Conservation (phyloP, 2,888 invertebrate species). For the Drosophila diplacantha region DNA sequence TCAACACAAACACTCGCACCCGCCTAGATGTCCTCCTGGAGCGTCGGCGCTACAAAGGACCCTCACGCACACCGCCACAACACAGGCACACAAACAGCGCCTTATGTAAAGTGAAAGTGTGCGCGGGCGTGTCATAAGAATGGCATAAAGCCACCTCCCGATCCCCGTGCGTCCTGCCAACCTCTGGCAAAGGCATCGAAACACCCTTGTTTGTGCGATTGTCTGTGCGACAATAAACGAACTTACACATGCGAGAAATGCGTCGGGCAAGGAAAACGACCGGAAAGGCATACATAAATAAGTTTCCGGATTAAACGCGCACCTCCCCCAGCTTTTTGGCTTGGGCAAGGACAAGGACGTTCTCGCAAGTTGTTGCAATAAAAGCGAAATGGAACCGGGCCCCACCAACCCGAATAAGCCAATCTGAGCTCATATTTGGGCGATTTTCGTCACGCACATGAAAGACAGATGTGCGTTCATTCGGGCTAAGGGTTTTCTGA, state of each 20-base stretch:
- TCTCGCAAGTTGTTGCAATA: constrained; percentile 63
- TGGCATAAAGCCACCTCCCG: constrained; percentile 36
- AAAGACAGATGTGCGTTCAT: constrained; percentile 15
- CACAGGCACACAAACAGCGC: constrained; percentile 8
- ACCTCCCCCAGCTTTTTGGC: constrained; percentile 40
- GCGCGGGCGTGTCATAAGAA: constrained; percentile 66
- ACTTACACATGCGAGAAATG: constrained; percentile 63
- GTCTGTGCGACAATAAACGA: constrained; percentile 46
- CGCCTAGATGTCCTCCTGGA: constrained; percentile 16
- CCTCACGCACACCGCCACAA: constrained; percentile 6
- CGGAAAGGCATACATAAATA: constrained; percentile 71
- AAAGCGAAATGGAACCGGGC: constrained; percentile 60
- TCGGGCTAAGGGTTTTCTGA: constrained; percentile 7
- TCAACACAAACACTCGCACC: constrained; percentile 49
- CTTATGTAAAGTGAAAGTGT: constrained; percentile 69
- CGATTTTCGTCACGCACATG: constrained; percentile 30
- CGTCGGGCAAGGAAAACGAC: constrained; percentile 65
- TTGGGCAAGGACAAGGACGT: constrained; percentile 38
- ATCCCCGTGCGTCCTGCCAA: background rate
- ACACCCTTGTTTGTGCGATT: constrained; percentile 34
- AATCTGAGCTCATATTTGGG: constrained; percentile 27
- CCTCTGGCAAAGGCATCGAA: too few relatives aligned
- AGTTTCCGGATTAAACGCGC: constrained; percentile 70
- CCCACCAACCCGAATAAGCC: constrained; percentile 29
- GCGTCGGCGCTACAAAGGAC: constrained; percentile 43